phyloP scores from a whole-genome alignment of 1,140 invertebrate species.

The Caenorhabditis latens region DNA sequence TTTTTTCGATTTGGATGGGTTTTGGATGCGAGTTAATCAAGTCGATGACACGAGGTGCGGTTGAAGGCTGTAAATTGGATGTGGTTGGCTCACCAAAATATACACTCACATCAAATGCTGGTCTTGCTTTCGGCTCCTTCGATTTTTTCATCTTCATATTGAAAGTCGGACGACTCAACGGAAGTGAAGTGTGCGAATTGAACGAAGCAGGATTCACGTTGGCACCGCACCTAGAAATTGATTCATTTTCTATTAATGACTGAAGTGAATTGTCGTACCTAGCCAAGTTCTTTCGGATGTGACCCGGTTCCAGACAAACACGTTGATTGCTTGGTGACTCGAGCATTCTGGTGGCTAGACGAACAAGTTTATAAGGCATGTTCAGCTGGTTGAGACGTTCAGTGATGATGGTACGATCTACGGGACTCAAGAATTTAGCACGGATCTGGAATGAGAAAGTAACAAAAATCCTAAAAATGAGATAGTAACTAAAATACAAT shows the following conservation, averaged over 20 bases:
- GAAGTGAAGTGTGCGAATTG: slow-evolving; percentile 1
- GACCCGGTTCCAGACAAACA: not conserved
- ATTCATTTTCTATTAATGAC: not conserved
- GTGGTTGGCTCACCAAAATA: not conserved
- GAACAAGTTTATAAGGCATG: slow-evolving; percentile 30
- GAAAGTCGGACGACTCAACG: not conserved
- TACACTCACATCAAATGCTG: not conserved
- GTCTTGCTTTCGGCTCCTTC: not conserved
- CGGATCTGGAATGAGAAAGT: not conserved
- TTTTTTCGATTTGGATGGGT: not conserved
- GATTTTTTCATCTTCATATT: slow-evolving; percentile 15
- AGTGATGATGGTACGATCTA: slow-evolving; percentile 42
- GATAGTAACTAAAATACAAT: too few relatives aligned
- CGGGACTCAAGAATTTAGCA: slow-evolving; percentile 25
- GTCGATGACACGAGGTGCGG: slow-evolving; percentile 31
- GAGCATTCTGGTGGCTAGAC: slow-evolving; percentile 37
- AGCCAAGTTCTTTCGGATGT: slow-evolving; percentile 13
- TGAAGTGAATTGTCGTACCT: not conserved
- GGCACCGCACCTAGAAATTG: slow-evolving; percentile 12
- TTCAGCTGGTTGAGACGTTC: slow-evolving; percentile 25
- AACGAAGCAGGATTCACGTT: not conserved
- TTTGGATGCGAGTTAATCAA: slow-evolving; percentile 21
- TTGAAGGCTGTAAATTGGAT: slow-evolving; percentile 10
- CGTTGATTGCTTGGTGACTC: slow-evolving; percentile 17
- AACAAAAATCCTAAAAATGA: too few relatives aligned